phyloP scores from a whole-genome alignment of 1,140 invertebrate species.

The Matsumurasca onukii region DNA sequence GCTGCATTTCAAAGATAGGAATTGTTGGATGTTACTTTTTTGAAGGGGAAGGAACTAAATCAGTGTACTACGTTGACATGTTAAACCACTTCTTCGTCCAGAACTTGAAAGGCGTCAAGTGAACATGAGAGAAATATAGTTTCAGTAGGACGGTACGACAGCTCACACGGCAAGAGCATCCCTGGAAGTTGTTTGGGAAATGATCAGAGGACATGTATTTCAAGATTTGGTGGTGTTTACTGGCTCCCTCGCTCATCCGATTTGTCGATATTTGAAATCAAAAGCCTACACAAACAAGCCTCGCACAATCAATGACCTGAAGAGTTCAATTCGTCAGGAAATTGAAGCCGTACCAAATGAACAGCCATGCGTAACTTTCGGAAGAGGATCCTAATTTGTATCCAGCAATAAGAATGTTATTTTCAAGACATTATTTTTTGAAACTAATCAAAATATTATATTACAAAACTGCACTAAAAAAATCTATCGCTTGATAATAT shows the following conservation, averaged over 20 bases:
- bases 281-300: constrained; percentile 37
- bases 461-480: constrained; percentile 28
- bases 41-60: not conserved
- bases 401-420: not conserved
- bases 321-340: constrained; percentile 29
- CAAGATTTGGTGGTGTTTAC: constrained; percentile 20
- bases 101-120: not conserved
- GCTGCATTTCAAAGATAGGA: not conserved
- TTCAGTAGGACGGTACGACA: constrained; percentile 43
- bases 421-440: not conserved
- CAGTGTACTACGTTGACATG: too few species aligned
- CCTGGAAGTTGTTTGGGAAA: not conserved
- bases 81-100: too few species aligned
- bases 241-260: constrained; percentile 41
- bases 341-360: constrained; percentile 1
- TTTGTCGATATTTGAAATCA: constrained; percentile 40
- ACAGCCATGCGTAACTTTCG: not conserved
- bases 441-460: not conserved
- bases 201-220: constrained; percentile 16
- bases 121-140: constrained; percentile 38
- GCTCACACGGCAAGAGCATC: constrained; percentile 29
- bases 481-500: constrained; percentile 17
- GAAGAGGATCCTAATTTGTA: not conserved
- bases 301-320: constrained; percentile 29
- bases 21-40: not conserved